Conservation (phyloP, 2,888 invertebrate species). For the Dolomedes plantarius region DNA sequence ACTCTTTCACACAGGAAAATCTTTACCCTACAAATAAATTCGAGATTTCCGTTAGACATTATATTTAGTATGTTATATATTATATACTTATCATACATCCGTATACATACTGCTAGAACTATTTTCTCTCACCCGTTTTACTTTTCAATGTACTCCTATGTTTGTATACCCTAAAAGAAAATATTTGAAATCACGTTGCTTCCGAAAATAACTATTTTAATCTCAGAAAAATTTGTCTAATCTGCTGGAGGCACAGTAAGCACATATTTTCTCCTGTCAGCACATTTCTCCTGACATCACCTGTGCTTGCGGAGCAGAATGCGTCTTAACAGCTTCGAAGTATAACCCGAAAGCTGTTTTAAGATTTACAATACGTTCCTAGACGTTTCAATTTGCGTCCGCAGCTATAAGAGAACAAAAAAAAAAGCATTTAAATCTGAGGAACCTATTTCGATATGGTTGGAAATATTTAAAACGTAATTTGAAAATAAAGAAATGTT, state of each 20-base stretch:
- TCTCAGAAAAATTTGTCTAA: slow-evolving; percentile 23
- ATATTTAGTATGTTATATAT: too few species aligned
- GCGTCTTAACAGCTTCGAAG: neutral
- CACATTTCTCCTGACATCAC: neutral
- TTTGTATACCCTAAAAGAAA: neutral
- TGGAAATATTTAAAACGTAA: too few species aligned
- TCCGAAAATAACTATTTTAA: neutral
- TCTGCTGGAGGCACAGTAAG: slow-evolving; percentile 7
- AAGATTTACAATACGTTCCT: slow-evolving; percentile 1
- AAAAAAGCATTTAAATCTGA: neutral
- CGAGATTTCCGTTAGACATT: too few species aligned
- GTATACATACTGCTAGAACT: too few species aligned
- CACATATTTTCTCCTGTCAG: slow-evolving; percentile 18
- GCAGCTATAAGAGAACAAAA: neutral
- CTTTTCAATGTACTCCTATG: too few species aligned
- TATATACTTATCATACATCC: too few species aligned
- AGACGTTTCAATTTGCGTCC: slow-evolving; percentile 9
- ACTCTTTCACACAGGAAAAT: too few species aligned
- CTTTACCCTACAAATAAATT: too few species aligned
- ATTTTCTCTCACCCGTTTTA: too few species aligned
- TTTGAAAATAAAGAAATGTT: too few species aligned
- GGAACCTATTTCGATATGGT: neutral
- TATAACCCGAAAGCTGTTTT: slow-evolving; percentile 14
- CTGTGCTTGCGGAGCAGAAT: slow-evolving; percentile 1
- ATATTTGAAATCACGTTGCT: neutral